Evolutionary conservation across 2,888 invertebrate species (phyloP).

Genomic region (Parnassius mnemosyne): DNA sequence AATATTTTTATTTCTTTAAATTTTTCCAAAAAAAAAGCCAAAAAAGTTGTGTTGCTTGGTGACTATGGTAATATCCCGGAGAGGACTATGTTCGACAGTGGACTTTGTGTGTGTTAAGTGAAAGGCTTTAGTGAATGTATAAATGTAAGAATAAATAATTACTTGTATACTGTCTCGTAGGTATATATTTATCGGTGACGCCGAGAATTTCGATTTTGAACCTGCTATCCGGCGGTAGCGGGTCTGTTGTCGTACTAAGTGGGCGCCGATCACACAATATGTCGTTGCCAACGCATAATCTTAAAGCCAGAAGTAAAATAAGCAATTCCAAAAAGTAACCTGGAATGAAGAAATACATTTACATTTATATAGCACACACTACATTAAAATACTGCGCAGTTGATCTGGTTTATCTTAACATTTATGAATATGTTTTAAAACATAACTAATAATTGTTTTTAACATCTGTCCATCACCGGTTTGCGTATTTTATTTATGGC

Average conservation of each 20-base stretch:
- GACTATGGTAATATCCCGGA: background rate
- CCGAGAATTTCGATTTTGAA: slow-evolving; percentile 59
- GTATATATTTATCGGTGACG: slow-evolving; percentile 46
- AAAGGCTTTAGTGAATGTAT: background rate
- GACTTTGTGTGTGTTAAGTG: no score
- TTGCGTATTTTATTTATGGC: no score
- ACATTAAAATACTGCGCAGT: no score
- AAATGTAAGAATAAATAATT: slow-evolving; percentile 24
- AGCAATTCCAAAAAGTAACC: slow-evolving; percentile 22
- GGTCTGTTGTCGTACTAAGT: slow-evolving; percentile 52
- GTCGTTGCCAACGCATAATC: slow-evolving; percentile 35
- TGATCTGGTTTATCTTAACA: no score
- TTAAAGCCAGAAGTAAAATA: slow-evolving; percentile 28
- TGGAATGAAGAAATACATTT: slow-evolving; percentile 15
- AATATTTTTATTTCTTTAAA: no score
- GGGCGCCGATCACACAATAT: slow-evolving; percentile 58
- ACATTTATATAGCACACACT: no score
- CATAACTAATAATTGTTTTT: no score
- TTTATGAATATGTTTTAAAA: no score
- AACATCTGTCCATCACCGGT: no score
- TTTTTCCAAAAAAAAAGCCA: no score
- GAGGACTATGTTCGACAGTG: no score
- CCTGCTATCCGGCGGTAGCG: slow-evolving; percentile 63
- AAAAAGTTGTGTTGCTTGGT: background rate
- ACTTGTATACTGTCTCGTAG: slow-evolving; percentile 53